Percentiles rank a stretch among this genome's conserved stretches.
Conservation (phyloP, 2,113 vertebrate genomes). For the Calcarius ornatus region DNA sequence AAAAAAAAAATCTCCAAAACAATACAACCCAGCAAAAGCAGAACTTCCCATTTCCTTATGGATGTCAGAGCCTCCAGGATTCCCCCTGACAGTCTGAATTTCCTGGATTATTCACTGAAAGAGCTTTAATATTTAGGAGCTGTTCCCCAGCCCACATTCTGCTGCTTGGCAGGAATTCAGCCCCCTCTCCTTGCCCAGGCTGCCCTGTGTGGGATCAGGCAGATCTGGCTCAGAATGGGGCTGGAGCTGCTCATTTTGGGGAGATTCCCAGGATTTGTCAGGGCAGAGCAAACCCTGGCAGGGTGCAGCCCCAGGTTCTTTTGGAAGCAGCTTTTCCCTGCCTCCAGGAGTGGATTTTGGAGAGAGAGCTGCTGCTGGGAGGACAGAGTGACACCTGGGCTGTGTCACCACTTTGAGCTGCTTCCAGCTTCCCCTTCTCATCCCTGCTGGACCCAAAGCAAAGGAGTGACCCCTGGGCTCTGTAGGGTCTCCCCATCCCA, state of each 20-base stretch:
- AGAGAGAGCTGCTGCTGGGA: not conserved
- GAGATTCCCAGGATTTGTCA: not conserved
- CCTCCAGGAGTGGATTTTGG: not conserved
- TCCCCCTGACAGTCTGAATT: fast-evolving
- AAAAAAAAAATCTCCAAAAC: too few species aligned
- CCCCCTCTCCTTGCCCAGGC: not conserved
- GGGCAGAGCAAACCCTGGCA: not conserved
- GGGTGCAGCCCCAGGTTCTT: not conserved
- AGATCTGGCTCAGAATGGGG: not conserved
- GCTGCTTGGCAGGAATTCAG: not conserved
- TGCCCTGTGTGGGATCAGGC: not conserved
- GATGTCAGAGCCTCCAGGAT: not conserved
- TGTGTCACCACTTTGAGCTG: fast-evolving
- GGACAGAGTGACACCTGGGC: not conserved
- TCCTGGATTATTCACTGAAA: not conserved
- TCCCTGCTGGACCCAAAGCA: fast-evolving
- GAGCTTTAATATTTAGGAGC: not conserved
- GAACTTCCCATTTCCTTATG: not conserved
- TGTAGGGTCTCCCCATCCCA: not conserved
- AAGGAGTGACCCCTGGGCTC: fast-evolving
- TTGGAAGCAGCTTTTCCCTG: not conserved
- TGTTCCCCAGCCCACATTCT: not conserved
- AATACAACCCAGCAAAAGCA: not conserved
- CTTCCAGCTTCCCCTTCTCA: fast-evolving
- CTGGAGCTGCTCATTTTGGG: not conserved